Conservation (phyloP, 2,888 invertebrate species). For the Pinctada fucata region DNA sequence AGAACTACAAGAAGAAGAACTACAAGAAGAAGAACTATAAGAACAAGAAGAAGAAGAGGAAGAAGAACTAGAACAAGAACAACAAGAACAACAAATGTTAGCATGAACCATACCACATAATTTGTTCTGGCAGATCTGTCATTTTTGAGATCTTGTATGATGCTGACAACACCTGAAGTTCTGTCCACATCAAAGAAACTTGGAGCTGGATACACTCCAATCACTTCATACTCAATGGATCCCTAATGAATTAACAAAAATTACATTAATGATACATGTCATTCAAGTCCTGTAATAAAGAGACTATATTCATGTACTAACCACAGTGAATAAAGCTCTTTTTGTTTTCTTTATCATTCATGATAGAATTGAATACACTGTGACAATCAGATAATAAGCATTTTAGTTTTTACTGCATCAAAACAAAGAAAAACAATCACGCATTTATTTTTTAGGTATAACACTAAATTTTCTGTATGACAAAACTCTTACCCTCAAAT, state of each 20-base stretch:
- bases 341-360: no score
- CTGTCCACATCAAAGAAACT: conserved; percentile 49
- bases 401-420: no score
- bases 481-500: conserved; percentile 46
- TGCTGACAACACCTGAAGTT: conserved; percentile 45
- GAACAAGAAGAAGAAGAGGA: neutral
- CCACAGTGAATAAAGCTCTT: no score
- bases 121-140: conserved; percentile 35
- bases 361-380: no score
- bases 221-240: conserved; percentile 46
- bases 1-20: neutral
- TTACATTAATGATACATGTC: neutral
- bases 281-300: no score
- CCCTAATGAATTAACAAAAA: conserved; percentile 41
- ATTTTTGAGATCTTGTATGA: conserved; percentile 37
- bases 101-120: conserved; percentile 40
- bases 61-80: neutral
- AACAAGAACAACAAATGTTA: neutral
- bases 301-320: no score
- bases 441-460: no score
- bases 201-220: conserved; percentile 46
- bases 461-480: no score
- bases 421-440: neutral
- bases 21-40: neutral
- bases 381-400: no score